Base-by-base conservation (phyloP, 2,113 vertebrate genomes). In the Lagopus leucura region DNA sequence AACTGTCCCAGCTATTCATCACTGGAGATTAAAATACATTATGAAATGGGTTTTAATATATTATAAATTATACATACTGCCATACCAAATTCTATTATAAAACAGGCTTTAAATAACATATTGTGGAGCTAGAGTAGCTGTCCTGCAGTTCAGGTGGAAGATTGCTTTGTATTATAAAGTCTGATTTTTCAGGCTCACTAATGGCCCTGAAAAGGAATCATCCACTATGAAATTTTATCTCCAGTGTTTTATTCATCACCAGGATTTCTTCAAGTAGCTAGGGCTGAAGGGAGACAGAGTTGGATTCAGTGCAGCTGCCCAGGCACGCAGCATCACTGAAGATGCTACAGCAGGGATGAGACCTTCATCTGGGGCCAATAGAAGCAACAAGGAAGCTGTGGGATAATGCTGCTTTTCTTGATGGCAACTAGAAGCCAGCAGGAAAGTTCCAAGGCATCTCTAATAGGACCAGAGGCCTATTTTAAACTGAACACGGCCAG, bases 11-110 rank as follows among this genome's bases (percentile, higher is more conserved):
- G 82, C 79, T 91, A 97, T 96, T 97, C 90, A 94, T 97, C 94
- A 95, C 40, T 12, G 15, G 74, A 95, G 92, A 96, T 83, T 97
- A 97, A 96, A 92, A 96, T 96, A 89, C 75, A 90, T 96, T 97
- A 95, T 91, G 84, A 96, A 95, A 96, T 90, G 63, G 48, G 66
- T 54, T 96, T 76, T 91, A 94, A 93, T 94, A 86, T 94, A 90
- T 75, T 93, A 93, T 97, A 95, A 96, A 96, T 96, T 92, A 71
- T 65, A 97, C 43, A 92, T 93, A 63, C 40, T 78, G 92, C 86
- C 96, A 92, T 89, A 94, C 34, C 90, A 95, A 90, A 92, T 94
- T 96, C 94, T 91, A 83, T 95, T 91, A 94, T 95, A 95, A 96
- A 97, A 74, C 91, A 89, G 82, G 85, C 71, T 97, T 94, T 96